Conservation (phyloP, 2,797 vertebrate species). For the Eulemur albifrons region DNA sequence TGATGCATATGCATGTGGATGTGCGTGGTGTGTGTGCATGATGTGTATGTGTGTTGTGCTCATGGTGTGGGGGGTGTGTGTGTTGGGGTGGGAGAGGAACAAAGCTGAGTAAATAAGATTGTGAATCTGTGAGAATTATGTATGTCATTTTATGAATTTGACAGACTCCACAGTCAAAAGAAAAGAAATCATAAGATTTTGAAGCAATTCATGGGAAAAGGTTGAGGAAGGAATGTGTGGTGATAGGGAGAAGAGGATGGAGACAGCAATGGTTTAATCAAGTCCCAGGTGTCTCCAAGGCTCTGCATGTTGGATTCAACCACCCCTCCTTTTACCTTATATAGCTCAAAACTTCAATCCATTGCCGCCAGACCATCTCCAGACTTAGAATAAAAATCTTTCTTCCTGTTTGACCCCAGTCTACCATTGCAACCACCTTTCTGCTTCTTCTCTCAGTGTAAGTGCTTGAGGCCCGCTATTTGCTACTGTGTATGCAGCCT, state of each 20-base stretch:
- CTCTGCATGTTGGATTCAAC: background rate
- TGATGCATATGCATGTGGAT: background rate
- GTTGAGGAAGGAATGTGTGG: background rate
- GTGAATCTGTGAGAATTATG: background rate
- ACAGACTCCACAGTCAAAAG: background rate
- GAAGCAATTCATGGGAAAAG: background rate
- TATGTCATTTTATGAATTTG: background rate
- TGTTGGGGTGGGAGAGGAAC: background rate
- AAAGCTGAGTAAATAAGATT: background rate
- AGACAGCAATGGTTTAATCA: background rate
- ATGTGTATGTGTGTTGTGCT: background rate
- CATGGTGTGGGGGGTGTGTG: background rate
- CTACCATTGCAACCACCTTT: background rate
- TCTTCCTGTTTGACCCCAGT: background rate
- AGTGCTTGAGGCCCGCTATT: background rate
- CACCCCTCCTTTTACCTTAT: background rate
- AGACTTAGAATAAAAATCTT: background rate
- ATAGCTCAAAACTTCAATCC: background rate
- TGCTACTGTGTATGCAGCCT: background rate
- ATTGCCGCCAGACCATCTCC: background rate
- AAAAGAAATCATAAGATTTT: background rate
- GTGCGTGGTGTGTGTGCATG: too few relatives aligned
- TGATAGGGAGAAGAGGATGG: rapidly evolving
- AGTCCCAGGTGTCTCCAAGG: background rate
- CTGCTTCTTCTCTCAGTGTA: background rate